phyloP scores from a whole-genome alignment of 2,888 invertebrate genomes.

The Diarsia dahlii region DNA sequence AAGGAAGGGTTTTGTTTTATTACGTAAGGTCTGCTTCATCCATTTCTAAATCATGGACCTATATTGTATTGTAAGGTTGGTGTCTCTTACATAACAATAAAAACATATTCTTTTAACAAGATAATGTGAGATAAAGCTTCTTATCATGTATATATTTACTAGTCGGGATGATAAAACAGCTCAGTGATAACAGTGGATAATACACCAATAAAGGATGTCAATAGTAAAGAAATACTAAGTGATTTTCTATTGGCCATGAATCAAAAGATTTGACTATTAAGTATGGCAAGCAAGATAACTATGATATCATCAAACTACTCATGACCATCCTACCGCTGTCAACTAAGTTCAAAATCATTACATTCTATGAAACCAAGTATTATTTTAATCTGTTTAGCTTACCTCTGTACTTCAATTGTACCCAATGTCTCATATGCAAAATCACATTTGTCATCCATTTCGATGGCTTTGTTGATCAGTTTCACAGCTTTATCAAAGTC shows the following conservation, averaged over 20 bases:
- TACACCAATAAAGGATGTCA: conserved; percentile 34
- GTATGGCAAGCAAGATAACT: background rate
- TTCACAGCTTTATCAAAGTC: conserved; percentile 95
- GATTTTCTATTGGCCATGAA: conserved; percentile 38
- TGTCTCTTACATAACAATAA: conserved; percentile 56
- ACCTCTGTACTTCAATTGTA: conserved; percentile 98
- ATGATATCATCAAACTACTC: conserved; percentile 13
- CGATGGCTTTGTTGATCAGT: conserved; percentile 95
- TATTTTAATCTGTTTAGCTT: conserved; percentile 69
- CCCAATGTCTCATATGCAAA: conserved; percentile 98
- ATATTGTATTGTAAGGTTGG: conserved; percentile 34
- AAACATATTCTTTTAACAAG: conserved; percentile 40
- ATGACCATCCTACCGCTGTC: background rate
- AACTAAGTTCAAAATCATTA: background rate
- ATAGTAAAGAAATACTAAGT: conserved; percentile 26
- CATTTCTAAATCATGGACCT: conserved; percentile 15
- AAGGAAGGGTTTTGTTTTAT: background rate
- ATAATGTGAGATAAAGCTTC: conserved; percentile 45
- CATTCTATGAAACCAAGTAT: conserved; percentile 5
- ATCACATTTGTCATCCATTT: conserved; percentile 97
- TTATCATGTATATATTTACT: conserved; percentile 59
- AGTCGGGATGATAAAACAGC: conserved; percentile 54
- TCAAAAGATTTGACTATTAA: conserved; percentile 21
- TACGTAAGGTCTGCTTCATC: background rate
- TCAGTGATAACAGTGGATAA: conserved; percentile 61